Evolutionary conservation across 2,888 invertebrate genomes (phyloP), one percentile per base, ranked within the genome.

Genomic region (Andricus curvator): DNA sequence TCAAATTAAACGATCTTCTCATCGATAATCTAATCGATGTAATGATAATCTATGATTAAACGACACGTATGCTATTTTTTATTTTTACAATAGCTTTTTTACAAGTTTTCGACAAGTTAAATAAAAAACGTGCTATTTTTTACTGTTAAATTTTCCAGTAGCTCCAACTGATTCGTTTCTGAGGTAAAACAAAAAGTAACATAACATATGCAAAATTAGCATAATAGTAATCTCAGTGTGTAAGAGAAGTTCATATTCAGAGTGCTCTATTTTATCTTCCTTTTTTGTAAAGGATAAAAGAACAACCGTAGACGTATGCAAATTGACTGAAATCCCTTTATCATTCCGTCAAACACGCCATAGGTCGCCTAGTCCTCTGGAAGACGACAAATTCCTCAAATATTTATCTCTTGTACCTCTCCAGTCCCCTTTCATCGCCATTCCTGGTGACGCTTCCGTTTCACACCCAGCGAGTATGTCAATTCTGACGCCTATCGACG

Each of bases 341-440:
- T 88, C 88, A 86, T 86, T 87, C 86, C 84, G 84, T 86, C 89
- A 88, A 92, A 91, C 89, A 92, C 87, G 86, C 88, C 89, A 90
- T 89, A 88, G 90, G 86, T 88, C 87, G 88, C 85, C 85, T 81
- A 81, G 81, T 79, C 85, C 85, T 85, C 78, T 82, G 80, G 84
- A 64, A 86, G 88, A 84, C 90, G 91, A 90, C 89, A 90, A 91
- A 92, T 91, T 92, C 91, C 88, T 92, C 91, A 92, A 92, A 92
- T 92, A 92, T 92, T 92, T 92, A 92, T 92, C 91, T 89, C 89
- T 81, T 82, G 79, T 66, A 79, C 66, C 81, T 82, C 83, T 77
- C 84, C 81, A 82, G 82, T 83, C 82, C 80, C 83, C 66, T 80
- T 74, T 44, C 82, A 68, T 62, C 83, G 79, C 83, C 86, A 77